Conservation (phyloP, 92 coral and sea anemone genomes). For the Siderastrea radians region DNA sequence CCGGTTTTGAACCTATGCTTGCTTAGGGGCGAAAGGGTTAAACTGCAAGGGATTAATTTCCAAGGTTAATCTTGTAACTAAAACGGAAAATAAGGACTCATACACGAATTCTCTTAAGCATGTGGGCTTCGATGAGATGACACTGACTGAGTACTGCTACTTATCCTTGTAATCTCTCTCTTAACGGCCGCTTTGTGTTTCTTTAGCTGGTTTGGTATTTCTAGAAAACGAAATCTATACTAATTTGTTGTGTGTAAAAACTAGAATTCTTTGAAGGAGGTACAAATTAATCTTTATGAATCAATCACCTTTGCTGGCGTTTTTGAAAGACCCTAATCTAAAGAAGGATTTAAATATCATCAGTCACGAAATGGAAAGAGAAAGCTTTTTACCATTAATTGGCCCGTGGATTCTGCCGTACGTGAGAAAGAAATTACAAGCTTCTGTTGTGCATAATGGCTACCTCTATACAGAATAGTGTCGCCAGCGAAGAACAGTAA, state of each 20-base stretch:
- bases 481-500: too few relatives aligned
- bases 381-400: too few relatives aligned
- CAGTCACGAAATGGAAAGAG: not conserved
- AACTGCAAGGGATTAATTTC: not conserved
- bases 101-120: not conserved
- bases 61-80: not conserved
- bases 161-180: not conserved
- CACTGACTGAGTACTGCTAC: not conserved
- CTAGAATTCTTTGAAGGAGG: not conserved
- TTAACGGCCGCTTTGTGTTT: not conserved
- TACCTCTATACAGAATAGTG: too few relatives aligned
- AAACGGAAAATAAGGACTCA: not conserved
- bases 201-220: not conserved
- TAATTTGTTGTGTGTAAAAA: not conserved
- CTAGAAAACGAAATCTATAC: not conserved
- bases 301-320: not conserved
- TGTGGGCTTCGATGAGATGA: not conserved
- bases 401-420: too few relatives aligned
- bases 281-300: not conserved
- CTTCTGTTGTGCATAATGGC: too few relatives aligned
- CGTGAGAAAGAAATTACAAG: too few relatives aligned
- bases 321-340: not conserved
- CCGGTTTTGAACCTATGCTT: too few relatives aligned
- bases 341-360: not conserved
- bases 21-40: not conserved